A percentile compares a stretch with the other conserved stretches of the same genome.
These are phyloP conservation scores for Coregonus sp. DNA, from an alignment of 2,797 vertebrate species.

Conservation along the genomic window DNA sequence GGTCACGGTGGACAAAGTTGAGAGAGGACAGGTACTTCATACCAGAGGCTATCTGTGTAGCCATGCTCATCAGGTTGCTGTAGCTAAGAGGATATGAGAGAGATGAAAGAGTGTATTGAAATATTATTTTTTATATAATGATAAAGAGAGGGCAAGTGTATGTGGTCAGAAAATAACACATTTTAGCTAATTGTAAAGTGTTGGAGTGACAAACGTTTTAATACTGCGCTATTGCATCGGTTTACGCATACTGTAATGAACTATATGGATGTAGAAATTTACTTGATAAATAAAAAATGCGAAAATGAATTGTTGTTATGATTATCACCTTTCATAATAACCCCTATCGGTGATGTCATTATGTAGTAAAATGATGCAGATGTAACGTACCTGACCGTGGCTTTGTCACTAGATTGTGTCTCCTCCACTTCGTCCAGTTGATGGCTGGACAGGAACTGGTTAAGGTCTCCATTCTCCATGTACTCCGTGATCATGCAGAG, in stretches of 20 bases:
- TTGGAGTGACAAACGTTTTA: not conserved
- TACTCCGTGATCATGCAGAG: slow-evolving; percentile 99
- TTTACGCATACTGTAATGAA: not conserved
- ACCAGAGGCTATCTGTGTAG: slow-evolving; percentile 90
- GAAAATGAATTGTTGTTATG: too few species aligned
- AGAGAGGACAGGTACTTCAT: slow-evolving; percentile 97
- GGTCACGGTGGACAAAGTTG: slow-evolving; percentile 96
- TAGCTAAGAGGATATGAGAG: slow-evolving; percentile 66
- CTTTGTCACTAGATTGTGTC: not conserved
- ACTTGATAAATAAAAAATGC: not conserved
- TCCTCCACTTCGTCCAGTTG: slow-evolving; percentile 57
- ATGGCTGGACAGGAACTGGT: slow-evolving; percentile 92
- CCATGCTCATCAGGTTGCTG: slow-evolving; percentile 84
- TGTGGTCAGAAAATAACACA: not conserved
- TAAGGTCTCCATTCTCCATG: slow-evolving; percentile 98
- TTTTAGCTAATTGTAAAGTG: not conserved
- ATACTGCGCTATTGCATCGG: not conserved
- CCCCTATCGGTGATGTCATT: not conserved
- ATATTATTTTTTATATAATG: not conserved
- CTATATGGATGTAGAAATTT: not conserved
- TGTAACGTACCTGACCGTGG: slow-evolving; percentile 62
- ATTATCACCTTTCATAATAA: too few species aligned
- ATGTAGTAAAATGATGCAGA: not conserved
- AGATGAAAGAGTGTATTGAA: too few species aligned
- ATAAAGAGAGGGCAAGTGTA: not conserved